Percentiles rank a stretch among this genome's conserved stretches.
Evolutionary conservation across 2,113 vertebrate species (phyloP).

Genomic region (Prunella fulvescens): DNA sequence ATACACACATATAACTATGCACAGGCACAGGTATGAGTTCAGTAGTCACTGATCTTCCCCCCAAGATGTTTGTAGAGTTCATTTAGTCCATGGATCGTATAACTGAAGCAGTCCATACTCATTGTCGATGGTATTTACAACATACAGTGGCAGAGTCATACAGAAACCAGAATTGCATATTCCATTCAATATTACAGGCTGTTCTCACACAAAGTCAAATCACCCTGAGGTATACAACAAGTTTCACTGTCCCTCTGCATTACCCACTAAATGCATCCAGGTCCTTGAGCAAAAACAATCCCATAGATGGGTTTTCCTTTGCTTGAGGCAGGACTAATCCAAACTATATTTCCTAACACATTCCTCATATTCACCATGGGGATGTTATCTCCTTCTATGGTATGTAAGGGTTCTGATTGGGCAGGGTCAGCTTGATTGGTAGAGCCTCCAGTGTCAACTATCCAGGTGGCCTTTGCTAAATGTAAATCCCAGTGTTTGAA

Average conservation of each 20-base stretch:
- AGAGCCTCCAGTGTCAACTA: no score
- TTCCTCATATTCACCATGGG: no score
- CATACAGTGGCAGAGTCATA: neutral
- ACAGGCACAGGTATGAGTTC: neutral
- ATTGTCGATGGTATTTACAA: neutral
- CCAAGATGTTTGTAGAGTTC: neutral
- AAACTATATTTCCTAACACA: no score
- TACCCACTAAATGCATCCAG: neutral
- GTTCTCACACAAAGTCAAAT: neutral
- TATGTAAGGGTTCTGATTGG: no score
- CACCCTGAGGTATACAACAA: neutral
- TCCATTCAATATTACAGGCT: neutral
- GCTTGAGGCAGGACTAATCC: no score
- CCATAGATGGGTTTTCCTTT: no score
- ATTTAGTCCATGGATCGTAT: neutral
- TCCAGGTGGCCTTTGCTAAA: no score
- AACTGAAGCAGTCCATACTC: neutral
- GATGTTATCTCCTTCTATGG: no score
- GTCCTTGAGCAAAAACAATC: no score
- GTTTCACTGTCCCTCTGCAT: neutral
- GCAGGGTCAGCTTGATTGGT: no score
- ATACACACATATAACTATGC: neutral
- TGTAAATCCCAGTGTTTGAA: no score
- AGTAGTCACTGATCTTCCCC: neutral
- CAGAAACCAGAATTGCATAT: neutral